Evolutionary conservation across 53 echinoderm and acorn worm species (phyloP).

Genomic region (Antedon mediterranea): DNA sequence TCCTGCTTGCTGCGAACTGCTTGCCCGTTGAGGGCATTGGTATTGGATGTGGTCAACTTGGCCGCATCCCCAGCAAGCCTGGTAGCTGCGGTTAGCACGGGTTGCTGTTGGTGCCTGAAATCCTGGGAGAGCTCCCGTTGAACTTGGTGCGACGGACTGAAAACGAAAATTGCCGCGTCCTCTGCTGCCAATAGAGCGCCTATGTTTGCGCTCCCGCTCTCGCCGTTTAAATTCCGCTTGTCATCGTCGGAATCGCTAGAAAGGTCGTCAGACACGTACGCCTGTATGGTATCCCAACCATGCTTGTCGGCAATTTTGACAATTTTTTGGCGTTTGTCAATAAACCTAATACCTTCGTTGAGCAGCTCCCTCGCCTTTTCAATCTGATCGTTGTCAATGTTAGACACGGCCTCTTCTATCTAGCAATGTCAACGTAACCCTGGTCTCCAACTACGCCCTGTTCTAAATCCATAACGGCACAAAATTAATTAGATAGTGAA

Average conservation of each 20-base stretch:
- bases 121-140: not conserved
- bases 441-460: no score
- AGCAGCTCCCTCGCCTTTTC: constrained; percentile 10
- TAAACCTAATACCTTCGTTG: constrained; percentile 11
- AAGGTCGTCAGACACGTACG: constrained; percentile 9
- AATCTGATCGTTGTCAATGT: constrained; percentile 5
- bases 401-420: not conserved
- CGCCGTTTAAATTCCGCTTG: constrained; percentile 13
- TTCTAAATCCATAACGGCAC: no score
- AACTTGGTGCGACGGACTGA: not conserved
- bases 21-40: constrained; percentile 15
- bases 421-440: not conserved
- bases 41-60: constrained; percentile 7
- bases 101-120: not conserved
- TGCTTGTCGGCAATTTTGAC: constrained; percentile 14
- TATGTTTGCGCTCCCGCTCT: constrained; percentile 5
- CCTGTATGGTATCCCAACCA: constrained; percentile 1
- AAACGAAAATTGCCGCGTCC: constrained; percentile 3
- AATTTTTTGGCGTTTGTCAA: constrained; percentile 16
- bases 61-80: constrained; percentile 17
- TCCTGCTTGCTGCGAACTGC: not conserved
- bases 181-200: not conserved
- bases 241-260: constrained; percentile 13
- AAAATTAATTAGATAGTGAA: no score
- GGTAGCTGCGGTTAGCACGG: constrained; percentile 1